These are phyloP conservation scores for Girardinus metallicus DNA, from an alignment of 2,797 vertebrate species.

Conservation along the genomic window DNA sequence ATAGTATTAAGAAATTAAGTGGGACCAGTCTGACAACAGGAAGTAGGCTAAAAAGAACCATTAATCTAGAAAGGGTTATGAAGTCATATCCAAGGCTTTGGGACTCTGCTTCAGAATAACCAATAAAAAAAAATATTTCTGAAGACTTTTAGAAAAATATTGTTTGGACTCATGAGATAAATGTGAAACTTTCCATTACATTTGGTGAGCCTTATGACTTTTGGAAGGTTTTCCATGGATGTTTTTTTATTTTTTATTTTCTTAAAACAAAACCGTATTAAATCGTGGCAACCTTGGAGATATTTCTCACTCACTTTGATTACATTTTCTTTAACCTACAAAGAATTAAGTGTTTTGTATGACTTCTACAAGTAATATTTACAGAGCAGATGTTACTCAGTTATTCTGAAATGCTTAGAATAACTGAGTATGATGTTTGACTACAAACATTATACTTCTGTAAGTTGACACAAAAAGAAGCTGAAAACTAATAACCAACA, in stretches of 20 bases:
- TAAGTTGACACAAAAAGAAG: not conserved
- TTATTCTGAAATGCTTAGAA: not conserved
- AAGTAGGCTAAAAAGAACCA: not conserved
- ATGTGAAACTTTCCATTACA: not conserved
- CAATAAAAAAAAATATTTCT: not conserved
- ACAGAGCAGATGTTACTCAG: not conserved
- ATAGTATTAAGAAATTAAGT: not conserved
- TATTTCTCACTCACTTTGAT: not conserved
- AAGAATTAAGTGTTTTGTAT: not conserved
- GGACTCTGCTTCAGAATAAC: not conserved
- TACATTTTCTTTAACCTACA: not conserved
- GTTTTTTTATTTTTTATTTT: not conserved
- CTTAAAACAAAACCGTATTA: not conserved
- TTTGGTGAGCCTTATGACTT: not conserved
- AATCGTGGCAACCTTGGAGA: not conserved
- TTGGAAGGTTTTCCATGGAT: not conserved
- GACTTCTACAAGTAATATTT: not conserved
- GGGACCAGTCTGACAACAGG: not conserved
- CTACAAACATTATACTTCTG: not conserved
- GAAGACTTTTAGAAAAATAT: not conserved
- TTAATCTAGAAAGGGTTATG: not conserved
- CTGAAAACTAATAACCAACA: not conserved
- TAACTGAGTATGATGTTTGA: too few relatives aligned
- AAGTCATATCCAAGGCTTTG: not conserved
- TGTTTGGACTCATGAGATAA: not conserved